Conservation (phyloP, 2,113 vertebrate species). For the Thryonomys swinderianus region DNA sequence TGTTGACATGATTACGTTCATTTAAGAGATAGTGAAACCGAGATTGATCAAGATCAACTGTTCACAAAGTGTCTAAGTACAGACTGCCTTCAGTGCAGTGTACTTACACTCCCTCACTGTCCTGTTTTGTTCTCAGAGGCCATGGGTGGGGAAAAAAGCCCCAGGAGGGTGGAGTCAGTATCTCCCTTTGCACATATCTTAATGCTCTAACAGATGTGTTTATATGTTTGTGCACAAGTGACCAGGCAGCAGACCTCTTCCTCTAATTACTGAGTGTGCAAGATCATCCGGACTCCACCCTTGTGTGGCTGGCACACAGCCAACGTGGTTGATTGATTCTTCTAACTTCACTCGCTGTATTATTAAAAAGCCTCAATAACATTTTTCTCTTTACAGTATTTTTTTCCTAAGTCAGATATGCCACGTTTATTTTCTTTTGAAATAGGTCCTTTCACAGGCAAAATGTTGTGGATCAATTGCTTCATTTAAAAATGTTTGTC, state of each 20-base stretch:
- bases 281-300: not conserved
- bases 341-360: not conserved
- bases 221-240: fast-evolving
- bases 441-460: slow-evolving; percentile 55
- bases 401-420: slow-evolving; percentile 33
- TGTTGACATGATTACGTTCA: not conserved
- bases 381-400: slow-evolving; percentile 7
- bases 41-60: not conserved
- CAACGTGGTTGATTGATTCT: not conserved
- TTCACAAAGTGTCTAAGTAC: not conserved
- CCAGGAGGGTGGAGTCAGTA: not conserved
- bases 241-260: not conserved
- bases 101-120: not conserved
- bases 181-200: not conserved
- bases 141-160: not conserved
- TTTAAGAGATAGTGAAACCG: not conserved
- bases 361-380: slow-evolving; percentile 18
- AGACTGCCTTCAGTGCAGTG: not conserved
- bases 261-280: not conserved
- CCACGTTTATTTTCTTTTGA: slow-evolving; percentile 72
- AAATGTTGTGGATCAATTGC: slow-evolving; percentile 68
- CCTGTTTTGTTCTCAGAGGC: slow-evolving; percentile 1
- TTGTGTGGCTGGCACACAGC: not conserved
- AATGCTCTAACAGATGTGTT: not conserved
- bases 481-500: slow-evolving; percentile 70